Base-by-base conservation (phyloP, 2,113 vertebrate genomes). In the Lasiurus cinereus region DNA sequence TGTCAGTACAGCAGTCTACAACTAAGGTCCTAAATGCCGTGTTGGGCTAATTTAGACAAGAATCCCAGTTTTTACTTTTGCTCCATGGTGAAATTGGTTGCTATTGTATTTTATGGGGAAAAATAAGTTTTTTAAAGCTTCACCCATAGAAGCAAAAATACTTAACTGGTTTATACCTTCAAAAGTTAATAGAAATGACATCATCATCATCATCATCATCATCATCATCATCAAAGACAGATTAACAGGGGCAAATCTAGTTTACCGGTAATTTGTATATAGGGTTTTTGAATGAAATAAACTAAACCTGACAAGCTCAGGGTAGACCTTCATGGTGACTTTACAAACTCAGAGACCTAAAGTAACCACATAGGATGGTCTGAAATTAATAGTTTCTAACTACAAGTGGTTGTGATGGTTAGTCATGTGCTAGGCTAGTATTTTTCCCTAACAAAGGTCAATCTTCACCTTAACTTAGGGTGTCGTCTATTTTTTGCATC, bases 51-150 rank as follows among this genome's bases (percentile, higher is more conserved):
- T 98, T 98, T 98, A 98, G 98, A 98, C 96, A 98, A 98, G 16
- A 99, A 98, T 98, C 98, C 98, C 52, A 54, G 97, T 99, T 99
- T 99, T 99, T 99, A 99, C 99, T 99, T 99, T 99, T 99, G 99
- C 99, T 99, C 96, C 98, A 99, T 98, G 98, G 98, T 98, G 98
- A 98, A 98, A 99, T 99, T 99, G 98, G 99, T 99, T 99, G 98
- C 98, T 98, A 99, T 99, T 54, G 16, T 54, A 99, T 99, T 99
- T 99, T 99, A 99, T 99, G 99, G 14, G 48, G 16, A 54, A 54
- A 59, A 98, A 98, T 98, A 99, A 98, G 98, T 99, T 99, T 99
- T 99, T 98, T 98, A 59, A 59, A 99, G 98, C 99, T 99, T 99
- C 99, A 99, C 99, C 99, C 99, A 98, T 98, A 98, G 98, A 98